Conservation (phyloP, 2,888 invertebrate species). For the Eulithis testata region DNA sequence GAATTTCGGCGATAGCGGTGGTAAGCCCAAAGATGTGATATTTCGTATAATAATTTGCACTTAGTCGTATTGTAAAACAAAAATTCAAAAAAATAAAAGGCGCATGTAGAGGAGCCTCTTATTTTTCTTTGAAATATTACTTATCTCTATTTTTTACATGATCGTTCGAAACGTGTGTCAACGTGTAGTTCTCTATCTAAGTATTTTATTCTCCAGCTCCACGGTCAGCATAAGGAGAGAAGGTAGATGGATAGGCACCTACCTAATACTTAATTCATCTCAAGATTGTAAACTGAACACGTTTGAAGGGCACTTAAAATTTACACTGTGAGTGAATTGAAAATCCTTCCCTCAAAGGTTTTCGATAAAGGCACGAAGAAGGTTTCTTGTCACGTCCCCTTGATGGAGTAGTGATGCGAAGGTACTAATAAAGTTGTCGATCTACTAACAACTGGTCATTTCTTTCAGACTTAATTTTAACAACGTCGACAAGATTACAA, state of each 20-base stretch:
- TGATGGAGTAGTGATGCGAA: slow-evolving; percentile 47
- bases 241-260: background rate
- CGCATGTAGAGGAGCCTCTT: no score
- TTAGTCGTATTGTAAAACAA: no score
- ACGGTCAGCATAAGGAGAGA: no score
- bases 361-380: slow-evolving; percentile 48
- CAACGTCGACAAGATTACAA: no score
- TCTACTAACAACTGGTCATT: background rate
- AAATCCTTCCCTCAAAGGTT: slow-evolving; percentile 54
- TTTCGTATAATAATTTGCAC: background rate
- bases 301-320: slow-evolving; percentile 50
- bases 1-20: slow-evolving; percentile 7
- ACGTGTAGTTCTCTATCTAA: no score
- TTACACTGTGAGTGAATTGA: slow-evolving; percentile 57
- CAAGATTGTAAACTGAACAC: slow-evolving; percentile 48
- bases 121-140: no score
- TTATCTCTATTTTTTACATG: no score
- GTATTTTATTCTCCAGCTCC: no score
- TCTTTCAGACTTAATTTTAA: background rate
- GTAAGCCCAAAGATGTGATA: background rate
- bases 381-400: slow-evolving; percentile 55
- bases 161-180: no score
- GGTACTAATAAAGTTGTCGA: slow-evolving; percentile 28
- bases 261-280: slow-evolving; percentile 34
- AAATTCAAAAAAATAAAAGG: no score